A percentile compares a stretch with the other conserved stretches of the same genome.
These are phyloP conservation scores for Eilema sororculum DNA, from an alignment of 2,888 invertebrate genomes.

Conservation along the genomic window DNA sequence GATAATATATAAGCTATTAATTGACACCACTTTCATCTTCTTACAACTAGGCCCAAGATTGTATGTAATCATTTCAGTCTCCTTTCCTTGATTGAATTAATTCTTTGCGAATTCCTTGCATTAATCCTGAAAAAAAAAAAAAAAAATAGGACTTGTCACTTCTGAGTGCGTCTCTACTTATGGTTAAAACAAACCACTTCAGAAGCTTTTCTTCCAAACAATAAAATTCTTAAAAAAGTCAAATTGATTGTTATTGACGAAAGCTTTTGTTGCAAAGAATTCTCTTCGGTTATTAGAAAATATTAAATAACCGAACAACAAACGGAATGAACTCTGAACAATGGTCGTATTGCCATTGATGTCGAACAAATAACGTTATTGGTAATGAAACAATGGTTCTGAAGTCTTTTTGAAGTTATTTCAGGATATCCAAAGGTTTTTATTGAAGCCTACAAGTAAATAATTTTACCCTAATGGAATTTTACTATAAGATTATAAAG, in stretches of 20 bases:
- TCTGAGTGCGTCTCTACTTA: neutral
- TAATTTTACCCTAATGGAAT: neutral
- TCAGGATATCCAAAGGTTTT: neutral
- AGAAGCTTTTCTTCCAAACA: neutral
- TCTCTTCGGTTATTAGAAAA: conserved; percentile 1
- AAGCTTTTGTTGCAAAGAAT: neutral
- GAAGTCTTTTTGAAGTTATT: neutral
- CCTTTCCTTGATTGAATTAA: too few relatives aligned
- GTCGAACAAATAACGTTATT: conserved; percentile 7
- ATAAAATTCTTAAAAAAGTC: neutral
- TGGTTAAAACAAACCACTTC: neutral
- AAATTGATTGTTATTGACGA: neutral
- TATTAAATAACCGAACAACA: neutral
- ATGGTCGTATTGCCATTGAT: conserved; percentile 6
- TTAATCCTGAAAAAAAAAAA: too few relatives aligned
- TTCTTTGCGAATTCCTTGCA: too few relatives aligned
- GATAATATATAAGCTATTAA: too few relatives aligned
- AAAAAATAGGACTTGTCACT: too few relatives aligned
- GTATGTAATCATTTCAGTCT: too few relatives aligned
- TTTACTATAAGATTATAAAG: neutral
- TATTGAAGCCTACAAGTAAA: neutral
- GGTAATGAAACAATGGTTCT: neutral
- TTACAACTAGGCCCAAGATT: too few relatives aligned
- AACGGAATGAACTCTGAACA: neutral
- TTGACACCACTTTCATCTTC: too few relatives aligned